Percentiles rank a stretch among this genome's conserved stretches.
Conservation (phyloP, 1,140 invertebrate genomes). For the Aporrectodea caliginosa region DNA sequence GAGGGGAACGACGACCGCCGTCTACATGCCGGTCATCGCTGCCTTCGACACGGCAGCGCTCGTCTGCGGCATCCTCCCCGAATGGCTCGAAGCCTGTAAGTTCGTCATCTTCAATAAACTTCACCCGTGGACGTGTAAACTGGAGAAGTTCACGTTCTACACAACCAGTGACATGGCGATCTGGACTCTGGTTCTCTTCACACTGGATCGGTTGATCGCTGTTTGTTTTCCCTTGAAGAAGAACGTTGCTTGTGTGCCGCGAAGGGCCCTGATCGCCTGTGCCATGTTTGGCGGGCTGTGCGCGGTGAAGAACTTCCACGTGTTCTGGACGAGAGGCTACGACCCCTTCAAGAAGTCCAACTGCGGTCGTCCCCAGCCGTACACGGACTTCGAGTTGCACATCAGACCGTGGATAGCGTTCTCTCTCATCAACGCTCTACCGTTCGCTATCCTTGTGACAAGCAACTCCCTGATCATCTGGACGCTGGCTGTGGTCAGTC, state of each 20-base stretch:
- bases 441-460: slow-evolving; percentile 23
- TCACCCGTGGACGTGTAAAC: slow-evolving; percentile 33
- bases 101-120: slow-evolving; percentile 14
- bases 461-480: slow-evolving; percentile 30
- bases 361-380: slow-evolving; percentile 25
- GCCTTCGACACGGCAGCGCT: slow-evolving; percentile 49
- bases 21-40: slow-evolving; percentile 50
- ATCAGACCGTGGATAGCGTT: slow-evolving; percentile 33
- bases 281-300: not conserved
- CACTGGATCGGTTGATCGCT: slow-evolving; percentile 38
- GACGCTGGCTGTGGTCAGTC: slow-evolving; percentile 14
- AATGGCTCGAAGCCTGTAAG: slow-evolving; percentile 31
- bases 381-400: slow-evolving; percentile 25
- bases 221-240: slow-evolving; percentile 35
- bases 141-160: slow-evolving; percentile 34
- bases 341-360: not conserved
- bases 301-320: slow-evolving; percentile 25
- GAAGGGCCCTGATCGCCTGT: slow-evolving; percentile 15
- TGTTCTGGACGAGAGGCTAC: slow-evolving; percentile 32
- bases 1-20: slow-evolving; percentile 44
- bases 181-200: slow-evolving; percentile 37
- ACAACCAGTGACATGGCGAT: slow-evolving; percentile 33
- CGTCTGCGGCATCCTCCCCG: slow-evolving; percentile 40
- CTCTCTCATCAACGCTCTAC: slow-evolving; percentile 14
- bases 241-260: slow-evolving; percentile 8